Base-by-base conservation (phyloP, 2,797 vertebrate genomes). In the Anisognathus igniventris region DNA sequence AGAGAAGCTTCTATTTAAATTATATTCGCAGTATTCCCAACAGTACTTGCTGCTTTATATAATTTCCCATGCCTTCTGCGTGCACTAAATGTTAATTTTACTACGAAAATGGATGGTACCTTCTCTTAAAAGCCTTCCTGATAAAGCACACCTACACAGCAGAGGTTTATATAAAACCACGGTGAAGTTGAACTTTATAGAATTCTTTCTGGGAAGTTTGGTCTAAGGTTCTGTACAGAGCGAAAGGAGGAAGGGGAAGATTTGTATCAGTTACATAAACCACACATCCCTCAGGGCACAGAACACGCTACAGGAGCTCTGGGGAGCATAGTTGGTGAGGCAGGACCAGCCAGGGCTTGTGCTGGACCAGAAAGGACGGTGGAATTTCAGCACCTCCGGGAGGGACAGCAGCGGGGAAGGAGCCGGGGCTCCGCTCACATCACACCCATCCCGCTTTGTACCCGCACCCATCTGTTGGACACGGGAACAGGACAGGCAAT, bases 401-500 rank as follows among this genome's bases (percentile, higher is more conserved):
- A 21, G 4, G 48, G 61, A 42, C 4, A 79, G 58, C 64, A 4
- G 10, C 0, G 14, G 61, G 56, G 24, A 20, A 10, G 21, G 40
- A 53, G 56, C 17, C 76, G 3, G 15, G 23, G 42, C 28, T 75
- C 30, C 44, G 8, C 58, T 28, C 7, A 1, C 40, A 21, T 8
- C 70, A 0, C 35, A 12, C 2, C 6, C 30, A 1, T 1, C 19
- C 17, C 3, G 9, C 39, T 28, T 0, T 1, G 4, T 0, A 2
- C 1, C 22, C 1, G 44, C 5, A 9, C 3, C 31, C 3, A 8
- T 2, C 47, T 3, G 1, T 14, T 0, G 24, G 6, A 24, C 30
- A 27, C 23, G 3, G 0, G 33, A 0, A 8, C 0, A 6, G 23
- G n/a, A 15, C 0, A 4, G n/a, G 0, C 42, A 7, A 30, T n/a